Evolutionary conservation across 2,113 vertebrate genomes (phyloP).

Genomic region (Mastomys coucha): DNA sequence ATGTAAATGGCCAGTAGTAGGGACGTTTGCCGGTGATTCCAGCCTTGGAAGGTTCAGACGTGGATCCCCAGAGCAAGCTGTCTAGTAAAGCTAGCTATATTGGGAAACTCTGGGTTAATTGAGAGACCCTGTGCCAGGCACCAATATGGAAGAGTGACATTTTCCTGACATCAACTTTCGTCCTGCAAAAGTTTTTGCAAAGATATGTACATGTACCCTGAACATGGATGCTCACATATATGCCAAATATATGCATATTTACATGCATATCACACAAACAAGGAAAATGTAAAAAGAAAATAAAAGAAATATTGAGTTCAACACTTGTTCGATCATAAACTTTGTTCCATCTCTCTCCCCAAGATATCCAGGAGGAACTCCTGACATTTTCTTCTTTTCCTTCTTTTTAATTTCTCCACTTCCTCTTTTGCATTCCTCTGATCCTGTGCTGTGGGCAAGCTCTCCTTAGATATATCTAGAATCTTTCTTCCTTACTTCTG

Average conservation of each 20-base stretch:
- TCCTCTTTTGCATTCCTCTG: background rate
- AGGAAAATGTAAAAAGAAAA: background rate
- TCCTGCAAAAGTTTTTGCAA: background rate
- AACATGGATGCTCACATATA: background rate
- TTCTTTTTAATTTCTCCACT: background rate
- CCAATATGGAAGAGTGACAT: background rate
- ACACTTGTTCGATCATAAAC: background rate
- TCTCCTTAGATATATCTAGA: background rate
- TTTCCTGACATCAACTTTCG: background rate
- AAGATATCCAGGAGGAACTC: background rate
- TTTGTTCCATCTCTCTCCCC: background rate
- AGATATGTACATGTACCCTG: background rate
- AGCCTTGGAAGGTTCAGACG: background rate
- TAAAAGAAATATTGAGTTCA: background rate
- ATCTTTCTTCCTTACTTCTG: background rate
- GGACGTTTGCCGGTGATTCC: no score
- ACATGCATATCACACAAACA: background rate
- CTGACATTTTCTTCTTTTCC: background rate
- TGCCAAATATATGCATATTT: background rate
- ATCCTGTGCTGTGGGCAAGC: rapidly evolving
- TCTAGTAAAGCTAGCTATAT: background rate
- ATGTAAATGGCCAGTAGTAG: background rate
- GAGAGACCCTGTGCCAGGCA: background rate
- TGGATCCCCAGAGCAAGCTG: background rate
- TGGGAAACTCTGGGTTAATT: background rate